Evolutionary conservation across 1,140 invertebrate species (phyloP).

Genomic region (Megalopta genalis): DNA sequence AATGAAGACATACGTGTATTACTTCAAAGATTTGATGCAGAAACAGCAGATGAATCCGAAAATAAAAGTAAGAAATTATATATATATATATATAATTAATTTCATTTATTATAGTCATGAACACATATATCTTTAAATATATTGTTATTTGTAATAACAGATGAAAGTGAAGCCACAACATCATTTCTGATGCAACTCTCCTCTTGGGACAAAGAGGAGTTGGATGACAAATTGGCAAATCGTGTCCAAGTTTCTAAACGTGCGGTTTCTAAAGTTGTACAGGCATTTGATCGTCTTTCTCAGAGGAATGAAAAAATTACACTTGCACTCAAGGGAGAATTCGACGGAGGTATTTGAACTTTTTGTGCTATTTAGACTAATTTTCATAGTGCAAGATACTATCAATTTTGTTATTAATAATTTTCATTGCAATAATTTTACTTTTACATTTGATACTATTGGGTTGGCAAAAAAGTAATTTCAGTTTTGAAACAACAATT

Average conservation of each 20-base stretch:
- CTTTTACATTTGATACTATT: no score
- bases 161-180: constrained; percentile 97
- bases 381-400: no score
- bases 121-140: neutral
- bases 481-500: no score
- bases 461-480: no score
- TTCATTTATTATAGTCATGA: neutral
- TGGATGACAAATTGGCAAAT: constrained; percentile 97
- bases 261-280: constrained; percentile 96
- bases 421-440: no score
- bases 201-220: constrained; percentile 98
- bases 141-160: constrained; percentile 79
- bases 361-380: no score
- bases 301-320: constrained; percentile 96
- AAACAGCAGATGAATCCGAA: constrained; percentile 97
- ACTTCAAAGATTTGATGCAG: constrained; percentile 97
- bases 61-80: constrained; percentile 87
- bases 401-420: no score
- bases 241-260: constrained; percentile 95
- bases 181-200: constrained; percentile 98
- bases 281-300: constrained; percentile 96
- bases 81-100: neutral
- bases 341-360: constrained; percentile 82
- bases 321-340: constrained; percentile 91
- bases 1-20: constrained; percentile 98